Evolutionary conservation across 2,888 invertebrate genomes (phyloP).

Genomic region (Eristalis arbustorum): DNA sequence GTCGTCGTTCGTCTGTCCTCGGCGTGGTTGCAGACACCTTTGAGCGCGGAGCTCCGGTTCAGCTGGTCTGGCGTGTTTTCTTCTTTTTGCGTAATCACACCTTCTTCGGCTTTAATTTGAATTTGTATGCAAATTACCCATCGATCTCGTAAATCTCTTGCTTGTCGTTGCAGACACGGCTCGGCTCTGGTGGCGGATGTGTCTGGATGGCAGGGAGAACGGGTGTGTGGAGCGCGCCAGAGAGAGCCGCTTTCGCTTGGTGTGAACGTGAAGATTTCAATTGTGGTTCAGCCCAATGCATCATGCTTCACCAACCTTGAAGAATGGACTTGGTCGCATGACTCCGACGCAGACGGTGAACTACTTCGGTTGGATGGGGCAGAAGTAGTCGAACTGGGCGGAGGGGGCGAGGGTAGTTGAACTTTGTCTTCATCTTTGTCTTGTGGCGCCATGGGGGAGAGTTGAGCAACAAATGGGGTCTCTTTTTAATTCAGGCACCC

Average conservation of each 20-base stretch:
- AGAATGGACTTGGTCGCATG: not conserved
- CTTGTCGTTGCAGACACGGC: not conserved
- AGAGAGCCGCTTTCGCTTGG: not conserved
- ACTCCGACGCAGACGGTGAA: not conserved
- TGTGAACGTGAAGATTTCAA: not conserved
- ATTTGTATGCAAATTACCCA: conserved; percentile 63
- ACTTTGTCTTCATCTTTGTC: too few relatives aligned
- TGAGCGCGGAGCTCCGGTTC: not conserved
- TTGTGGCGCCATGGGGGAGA: too few relatives aligned
- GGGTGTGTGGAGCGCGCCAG: too few relatives aligned
- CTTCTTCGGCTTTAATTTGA: conserved; percentile 59
- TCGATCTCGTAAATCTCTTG: conserved; percentile 59
- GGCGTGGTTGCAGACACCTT: conserved; percentile 33
- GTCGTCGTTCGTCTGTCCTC: not conserved
- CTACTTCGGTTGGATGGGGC: not conserved
- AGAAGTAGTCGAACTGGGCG: too few relatives aligned
- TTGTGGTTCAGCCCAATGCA: not conserved
- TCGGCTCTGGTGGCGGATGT: not conserved
- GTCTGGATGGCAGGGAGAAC: not conserved
- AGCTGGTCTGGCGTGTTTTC: conserved; percentile 18
- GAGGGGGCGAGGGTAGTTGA: too few relatives aligned
- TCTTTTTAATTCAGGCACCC: too few relatives aligned
- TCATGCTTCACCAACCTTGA: not conserved
- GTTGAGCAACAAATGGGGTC: too few relatives aligned
- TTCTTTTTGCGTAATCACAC: conserved; percentile 44